Evolutionary conservation across 2,797 vertebrate species (phyloP), one percentile per base, ranked within the genome.

Genomic region (Tokudaia tokunoshimensis): DNA sequence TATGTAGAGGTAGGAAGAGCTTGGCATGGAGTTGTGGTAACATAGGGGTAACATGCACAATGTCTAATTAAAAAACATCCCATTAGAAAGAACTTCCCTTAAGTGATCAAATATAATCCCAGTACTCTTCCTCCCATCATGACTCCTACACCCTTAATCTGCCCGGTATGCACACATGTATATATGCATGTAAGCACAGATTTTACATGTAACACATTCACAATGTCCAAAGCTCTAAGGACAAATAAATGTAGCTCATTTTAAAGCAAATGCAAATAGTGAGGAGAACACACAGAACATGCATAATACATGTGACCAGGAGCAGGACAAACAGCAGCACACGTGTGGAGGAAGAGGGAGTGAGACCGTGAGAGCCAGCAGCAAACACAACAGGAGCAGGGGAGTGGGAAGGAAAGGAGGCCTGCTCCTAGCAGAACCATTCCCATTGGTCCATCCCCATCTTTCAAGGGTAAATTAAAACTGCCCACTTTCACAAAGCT

Each of bases 201-300:
- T 61, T 75, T 13, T 44, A 61, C 61, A 26, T 17, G 41, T n/a
- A 84, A 70, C 29, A 86, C 29, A 86, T 50, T 55, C 12, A 52
- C 26, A 90, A 31, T 72, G n/a, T 81, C 57, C 93, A 89, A 96
- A 70, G 31, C 37, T 82, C 65, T 88, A 44, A 92, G 55, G 24
- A 88, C 31, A 91, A 83, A 93, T 31, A 70, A 1, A 41, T 6
- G 14, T 47, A 93, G 26, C 8, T 95, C n/a, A 61, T 65, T 85
- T 95, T 72, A 24, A 93, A 95, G 65, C 86, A 93, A 87, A 78
- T 24, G 82, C 1, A 17, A 6, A 93, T 20, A 57, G n/a, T 78
- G 75, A 78, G 92, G 34, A 94, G 78, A 79, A 67, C 17, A 89
- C 37, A 79, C n/a, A 41, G 17, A 87, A 94, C 47, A 0, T 83